Evolutionary conservation across 2,113 vertebrate genomes (phyloP), one percentile per base, ranked within the genome.

Genomic region (Cygnus buccinator): DNA sequence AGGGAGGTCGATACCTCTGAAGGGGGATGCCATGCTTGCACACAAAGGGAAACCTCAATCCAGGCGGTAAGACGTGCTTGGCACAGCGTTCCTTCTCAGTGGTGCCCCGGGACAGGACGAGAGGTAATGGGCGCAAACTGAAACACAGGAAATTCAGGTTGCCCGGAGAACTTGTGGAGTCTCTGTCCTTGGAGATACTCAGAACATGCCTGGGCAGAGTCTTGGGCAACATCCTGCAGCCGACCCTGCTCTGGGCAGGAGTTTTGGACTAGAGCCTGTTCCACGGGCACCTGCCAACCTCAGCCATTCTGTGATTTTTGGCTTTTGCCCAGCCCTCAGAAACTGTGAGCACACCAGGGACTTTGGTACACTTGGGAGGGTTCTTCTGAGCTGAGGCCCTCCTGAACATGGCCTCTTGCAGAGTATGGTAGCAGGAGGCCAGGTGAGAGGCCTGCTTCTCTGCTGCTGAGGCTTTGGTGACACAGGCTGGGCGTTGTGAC

Each of bases 61-160:
- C 9, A 75, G 73, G 50, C 59, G 63, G 31, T 41, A 74, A 46
- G 55, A 52, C 35, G 5, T 74, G 29, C 39, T 92, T 95, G 75
- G 88, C 83, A 55, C 17, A 10, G 37, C 44, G 11, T 44, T 88
- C 44, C 72, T 89, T 90, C 72, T 86, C 28, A 44, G 22, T 26
- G 78, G 82, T 96, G 90, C 82, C 39, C 83, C 46, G 89, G 76
- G 93, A 91, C 67, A 73, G 72, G 71, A 62, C 35, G 74, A 61
- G 54, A 70, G 28, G 44, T 76, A 58, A 76, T 0, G 0, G 31
- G n/a, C 63, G 63, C 17, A 33, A 86, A n/a, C 31, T 17, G 5
- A 92, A 86, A 86, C 0, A 2, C 18, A 44, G 71, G 39, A 62
- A 66, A 73, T 44, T 85, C 26, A 48, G 6, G 50, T 85, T 94